Evolutionary conservation across 1,140 invertebrate species (phyloP), one percentile per base, ranked within the genome.

Genomic region (Phymastichus coffea): DNA sequence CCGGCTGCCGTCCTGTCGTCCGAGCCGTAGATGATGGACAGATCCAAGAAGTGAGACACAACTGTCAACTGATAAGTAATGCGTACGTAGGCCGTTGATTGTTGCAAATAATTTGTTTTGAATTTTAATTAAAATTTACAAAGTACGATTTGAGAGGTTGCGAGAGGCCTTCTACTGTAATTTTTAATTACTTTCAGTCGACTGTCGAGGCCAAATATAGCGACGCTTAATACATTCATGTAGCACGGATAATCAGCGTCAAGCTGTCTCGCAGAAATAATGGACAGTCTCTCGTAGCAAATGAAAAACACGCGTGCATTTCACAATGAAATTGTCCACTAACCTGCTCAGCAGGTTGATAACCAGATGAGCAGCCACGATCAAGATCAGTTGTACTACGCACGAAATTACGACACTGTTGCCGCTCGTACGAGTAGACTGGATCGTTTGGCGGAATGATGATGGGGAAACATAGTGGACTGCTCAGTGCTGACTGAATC

Each of bases 11-110:
- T 81, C 43, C 83, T 68, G 9, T 85, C 79, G 17, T 76, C 87
- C 28, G 88, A 91, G 2, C 93, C 94, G 68, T 97, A 96, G 8
- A 94, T 86, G 37, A 91, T 76, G 0, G 93, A 95, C 10, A 91
- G 81, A 71, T 97, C 94, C 79, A 96, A 78, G 68, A 83, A 95
- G 2, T 90, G 85, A 9, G 92, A 94, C 0, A 95, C 88, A n/a
- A 84, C 84, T 7, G 90, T 89, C 22, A 94, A 66, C 87, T 94
- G 73, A 22, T 68, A 69, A 38, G 12, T 33, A 6, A 33, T 33
- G n/a, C n/a, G n/a, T n/a, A n/a, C n/a, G n/a, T n/a, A n/a, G n/a
- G n/a, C n/a, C n/a, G n/a, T n/a, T n/a, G n/a, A n/a, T n/a, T n/a
- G n/a, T n/a, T n/a, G n/a, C n/a, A n/a, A n/a, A n/a, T n/a, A n/a